phyloP scores from a whole-genome alignment of 2,888 invertebrate species.

The Drosophila cognata region DNA sequence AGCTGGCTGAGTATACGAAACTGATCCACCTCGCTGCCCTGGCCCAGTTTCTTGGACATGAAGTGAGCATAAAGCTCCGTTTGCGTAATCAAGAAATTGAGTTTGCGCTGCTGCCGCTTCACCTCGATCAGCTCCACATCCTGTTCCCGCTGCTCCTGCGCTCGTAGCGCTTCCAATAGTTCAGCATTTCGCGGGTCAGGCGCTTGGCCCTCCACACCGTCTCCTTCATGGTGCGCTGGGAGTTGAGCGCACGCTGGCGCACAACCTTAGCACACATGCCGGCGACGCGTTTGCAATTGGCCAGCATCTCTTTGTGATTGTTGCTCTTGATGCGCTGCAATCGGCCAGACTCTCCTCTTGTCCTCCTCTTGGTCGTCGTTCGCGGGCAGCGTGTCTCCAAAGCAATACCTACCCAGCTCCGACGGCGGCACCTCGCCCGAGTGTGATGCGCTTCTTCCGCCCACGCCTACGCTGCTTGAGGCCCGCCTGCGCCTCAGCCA shows the following conservation, averaged over 20 bases:
- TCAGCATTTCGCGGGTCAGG: conserved; percentile 94
- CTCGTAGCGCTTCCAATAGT: conserved; percentile 97
- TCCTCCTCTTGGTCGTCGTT: conserved; percentile 85
- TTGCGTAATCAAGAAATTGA: conserved; percentile 98
- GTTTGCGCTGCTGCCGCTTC: conserved; percentile 95
- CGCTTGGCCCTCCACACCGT: conserved; percentile 96
- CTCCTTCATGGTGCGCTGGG: conserved; percentile 97
- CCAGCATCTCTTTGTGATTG: conserved; percentile 94
- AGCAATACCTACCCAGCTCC: conserved; percentile 83
- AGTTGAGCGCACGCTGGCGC: conserved; percentile 87
- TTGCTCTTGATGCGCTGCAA: conserved; percentile 94
- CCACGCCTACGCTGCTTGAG: conserved; percentile 67
- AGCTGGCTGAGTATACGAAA: conserved; percentile 93
- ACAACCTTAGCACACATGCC: conserved; percentile 91
- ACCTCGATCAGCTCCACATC: conserved; percentile 94
- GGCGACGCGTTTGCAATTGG: conserved; percentile 93
- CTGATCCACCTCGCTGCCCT: conserved; percentile 90
- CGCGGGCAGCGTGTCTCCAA: conserved; percentile 86
- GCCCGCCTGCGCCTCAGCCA: conserved; percentile 72
- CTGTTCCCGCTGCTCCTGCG: conserved; percentile 96
- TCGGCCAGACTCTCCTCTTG: conserved; percentile 93
- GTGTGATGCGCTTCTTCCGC: conserved; percentile 58
- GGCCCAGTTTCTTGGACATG: conserved; percentile 95
- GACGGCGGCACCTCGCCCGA: conserved; percentile 79
- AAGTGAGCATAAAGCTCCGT: conserved; percentile 98